A percentile compares a stretch with the other conserved stretches of the same genome.
Conservation (phyloP, 1,140 invertebrate genomes). For the Dreissena polymorpha region DNA sequence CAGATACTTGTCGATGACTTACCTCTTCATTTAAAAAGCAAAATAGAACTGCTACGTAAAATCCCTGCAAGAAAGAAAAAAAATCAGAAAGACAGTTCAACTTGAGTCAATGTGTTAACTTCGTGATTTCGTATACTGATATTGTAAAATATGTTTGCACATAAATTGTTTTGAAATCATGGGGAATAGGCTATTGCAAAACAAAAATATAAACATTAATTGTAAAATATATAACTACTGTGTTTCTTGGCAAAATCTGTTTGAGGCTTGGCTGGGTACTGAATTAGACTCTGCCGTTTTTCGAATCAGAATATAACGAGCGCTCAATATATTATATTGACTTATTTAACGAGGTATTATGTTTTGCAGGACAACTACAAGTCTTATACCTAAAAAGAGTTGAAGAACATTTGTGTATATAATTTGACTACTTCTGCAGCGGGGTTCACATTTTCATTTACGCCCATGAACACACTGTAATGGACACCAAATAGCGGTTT, state of each 20-base stretch:
- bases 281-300: not conserved
- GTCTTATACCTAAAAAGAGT: constrained; percentile 87
- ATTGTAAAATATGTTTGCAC: not conserved
- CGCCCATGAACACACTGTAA: constrained; percentile 83
- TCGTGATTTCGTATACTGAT: too few relatives aligned
- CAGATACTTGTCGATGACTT: constrained; percentile 12
- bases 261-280: not conserved
- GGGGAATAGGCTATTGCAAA: not conserved
- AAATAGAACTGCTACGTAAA: constrained; percentile 94
- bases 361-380: too few relatives aligned
- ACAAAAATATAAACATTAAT: not conserved
- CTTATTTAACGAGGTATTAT: too few relatives aligned
- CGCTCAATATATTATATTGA: too few relatives aligned
- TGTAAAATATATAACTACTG: not conserved
- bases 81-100: not conserved
- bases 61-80: constrained; percentile 85
- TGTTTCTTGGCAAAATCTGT: not conserved
- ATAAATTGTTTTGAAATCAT: not conserved
- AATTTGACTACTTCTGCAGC: constrained; percentile 85
- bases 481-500: constrained; percentile 90
- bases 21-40: constrained; percentile 98
- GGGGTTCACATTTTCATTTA: constrained; percentile 59
- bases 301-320: not conserved
- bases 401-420: constrained; percentile 87
- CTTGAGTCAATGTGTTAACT: too few relatives aligned